phyloP scores from a whole-genome alignment of 2,888 invertebrate species.

The Ormia ochracea region DNA sequence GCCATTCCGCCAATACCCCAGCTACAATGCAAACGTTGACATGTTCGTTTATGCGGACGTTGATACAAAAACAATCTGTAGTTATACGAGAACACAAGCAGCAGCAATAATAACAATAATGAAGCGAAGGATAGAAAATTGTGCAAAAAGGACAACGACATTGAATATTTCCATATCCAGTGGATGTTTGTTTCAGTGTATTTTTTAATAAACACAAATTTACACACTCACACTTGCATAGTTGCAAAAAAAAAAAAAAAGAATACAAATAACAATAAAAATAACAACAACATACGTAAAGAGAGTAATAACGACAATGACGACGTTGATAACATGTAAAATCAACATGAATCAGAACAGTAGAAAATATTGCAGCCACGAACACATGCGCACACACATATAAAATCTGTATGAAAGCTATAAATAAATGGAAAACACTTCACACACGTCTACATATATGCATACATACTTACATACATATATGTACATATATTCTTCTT shows the following conservation, averaged over 20 bases:
- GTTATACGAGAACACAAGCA: not conserved
- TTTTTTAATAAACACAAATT: not conserved
- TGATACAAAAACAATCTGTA: not conserved
- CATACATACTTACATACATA: not conserved
- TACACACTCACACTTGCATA: not conserved
- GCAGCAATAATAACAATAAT: conserved; percentile 31
- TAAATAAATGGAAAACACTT: no score
- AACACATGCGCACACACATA: conserved; percentile 3
- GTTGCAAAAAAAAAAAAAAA: conserved; percentile 35
- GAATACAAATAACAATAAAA: conserved; percentile 26
- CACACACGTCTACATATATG: no score
- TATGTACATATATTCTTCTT: not conserved
- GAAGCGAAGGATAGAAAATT: conserved; percentile 42
- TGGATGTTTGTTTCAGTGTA: not conserved
- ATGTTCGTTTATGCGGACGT: not conserved
- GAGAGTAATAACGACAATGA: conserved; percentile 32
- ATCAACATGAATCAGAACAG: conserved; percentile 50
- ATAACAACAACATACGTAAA: conserved; percentile 2
- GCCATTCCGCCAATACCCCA: conserved; percentile 44
- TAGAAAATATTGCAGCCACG: conserved; percentile 5
- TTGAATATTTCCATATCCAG: conserved; percentile 51
- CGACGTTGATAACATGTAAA: conserved; percentile 57
- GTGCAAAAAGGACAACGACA: conserved; percentile 60
- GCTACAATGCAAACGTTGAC: not conserved
- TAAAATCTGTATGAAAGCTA: conserved; percentile 15